Percentiles rank a stretch among this genome's conserved stretches.
Evolutionary conservation across 92 coral and sea anemone genomes (phyloP).

Genomic region (Ricordea florida): DNA sequence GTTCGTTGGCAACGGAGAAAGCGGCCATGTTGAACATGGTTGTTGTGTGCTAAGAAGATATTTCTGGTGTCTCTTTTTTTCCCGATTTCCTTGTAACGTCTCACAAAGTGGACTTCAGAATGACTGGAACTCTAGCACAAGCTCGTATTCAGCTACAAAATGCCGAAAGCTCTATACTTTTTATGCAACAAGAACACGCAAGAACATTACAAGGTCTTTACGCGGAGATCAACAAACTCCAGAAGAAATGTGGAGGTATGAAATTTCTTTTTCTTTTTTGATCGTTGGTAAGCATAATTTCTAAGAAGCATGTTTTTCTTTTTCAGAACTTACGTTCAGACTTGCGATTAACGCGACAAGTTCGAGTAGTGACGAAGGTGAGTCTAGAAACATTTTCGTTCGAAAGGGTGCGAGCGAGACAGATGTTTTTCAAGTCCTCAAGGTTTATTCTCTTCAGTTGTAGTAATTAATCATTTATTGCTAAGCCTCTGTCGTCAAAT

Average conservation of each 20-base stretch:
- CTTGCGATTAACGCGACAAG: constrained; percentile 92
- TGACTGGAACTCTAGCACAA: constrained; percentile 83
- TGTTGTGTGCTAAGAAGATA: constrained; percentile 20
- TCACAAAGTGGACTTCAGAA: neutral
- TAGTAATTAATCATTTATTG: constrained; percentile 8
- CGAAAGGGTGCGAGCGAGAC: constrained; percentile 16
- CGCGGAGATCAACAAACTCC: constrained; percentile 95
- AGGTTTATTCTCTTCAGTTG: neutral
- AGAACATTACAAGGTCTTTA: constrained; percentile 93
- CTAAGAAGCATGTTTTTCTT: neutral
- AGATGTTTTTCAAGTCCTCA: constrained; percentile 29
- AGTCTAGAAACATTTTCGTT: neutral
- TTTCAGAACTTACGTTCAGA: constrained; percentile 87
- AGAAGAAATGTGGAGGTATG: constrained; percentile 98
- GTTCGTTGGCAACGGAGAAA: constrained; percentile 86
- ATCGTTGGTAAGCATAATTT: neutral
- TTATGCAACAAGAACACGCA: constrained; percentile 99
- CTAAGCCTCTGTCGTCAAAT: too few relatives aligned
- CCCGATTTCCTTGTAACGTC: neutral
- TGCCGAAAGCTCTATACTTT: constrained; percentile 94
- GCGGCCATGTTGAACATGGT: constrained; percentile 82
- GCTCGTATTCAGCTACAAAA: constrained; percentile 91
- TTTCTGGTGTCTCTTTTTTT: constrained; percentile 11
- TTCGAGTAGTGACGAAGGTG: constrained; percentile 79
- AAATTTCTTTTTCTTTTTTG: neutral